Evolutionary conservation across 2,797 vertebrate species (phyloP), one percentile per base, ranked within the genome.

Genomic region (Melanotaenia boesemani): DNA sequence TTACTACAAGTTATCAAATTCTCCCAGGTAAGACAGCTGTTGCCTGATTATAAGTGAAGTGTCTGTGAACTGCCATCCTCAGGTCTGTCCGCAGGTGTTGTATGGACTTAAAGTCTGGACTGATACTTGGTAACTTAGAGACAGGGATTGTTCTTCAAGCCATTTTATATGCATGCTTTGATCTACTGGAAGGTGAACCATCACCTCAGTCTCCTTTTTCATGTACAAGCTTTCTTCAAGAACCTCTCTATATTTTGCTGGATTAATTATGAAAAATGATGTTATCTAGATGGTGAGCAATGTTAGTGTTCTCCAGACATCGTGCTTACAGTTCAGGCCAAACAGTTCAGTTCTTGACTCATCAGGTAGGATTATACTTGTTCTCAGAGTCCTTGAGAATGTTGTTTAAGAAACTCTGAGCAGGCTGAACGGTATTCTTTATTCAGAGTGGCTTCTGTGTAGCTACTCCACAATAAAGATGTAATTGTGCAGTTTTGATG

Each of bases 11-110:
- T 48, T 24, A 65, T 74, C 32, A 24, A 16, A 46, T 58, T 74
- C 46, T 4, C 65, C n/a, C 50, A 67, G 72, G 39, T 50, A 74
- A 66, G 52, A 65, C 56, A 61, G 24, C 56, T 59, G 60, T 69
- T 24, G 20, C 65, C 56, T 63, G 37, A 39, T 66, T 65, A 34
- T n/a, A 66, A 37, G 55, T 48, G 39, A 62, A 70, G 62, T 46
- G 55, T 74, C 66, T 70, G 24, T 5, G 30, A 76, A 32, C 62
- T 69, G 37, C 58, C 28, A 46, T 69, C 46, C 34, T 63, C 34
- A 36, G 52, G 52, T 67, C 41, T 63, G 58, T 67, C 44, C 26
- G 22, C 37, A 39, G 71, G 37, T 70, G 72, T 37, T 61, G 26
- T 59, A 37, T 13, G 62, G 70, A 22, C 37, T 74, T 63, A 13